phyloP scores from a whole-genome alignment of 1,140 invertebrate genomes.

The Holotrichia oblita region DNA sequence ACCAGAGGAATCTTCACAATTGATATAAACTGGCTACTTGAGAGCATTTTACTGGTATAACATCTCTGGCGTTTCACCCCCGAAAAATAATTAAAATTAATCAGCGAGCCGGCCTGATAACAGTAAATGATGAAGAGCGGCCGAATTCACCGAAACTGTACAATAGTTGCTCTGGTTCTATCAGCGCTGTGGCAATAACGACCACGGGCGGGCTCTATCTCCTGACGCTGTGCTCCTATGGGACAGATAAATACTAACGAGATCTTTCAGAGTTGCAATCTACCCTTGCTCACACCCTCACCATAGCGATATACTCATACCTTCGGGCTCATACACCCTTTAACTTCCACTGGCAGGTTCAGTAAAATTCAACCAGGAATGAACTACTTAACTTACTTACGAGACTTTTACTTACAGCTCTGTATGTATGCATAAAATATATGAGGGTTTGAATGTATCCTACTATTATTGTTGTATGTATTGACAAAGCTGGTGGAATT shows the following conservation, averaged over 20 bases:
- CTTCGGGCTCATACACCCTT: slow-evolving; percentile 21
- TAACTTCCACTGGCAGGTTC: slow-evolving; percentile 22
- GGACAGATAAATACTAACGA: slow-evolving; percentile 59
- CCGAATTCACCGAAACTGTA: slow-evolving; percentile 38
- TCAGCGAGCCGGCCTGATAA: slow-evolving; percentile 53
- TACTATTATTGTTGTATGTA: too few species aligned
- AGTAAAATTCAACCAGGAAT: slow-evolving; percentile 15
- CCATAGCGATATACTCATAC: slow-evolving; percentile 41
- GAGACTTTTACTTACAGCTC: background rate
- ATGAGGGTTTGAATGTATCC: background rate
- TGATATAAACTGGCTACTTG: slow-evolving; percentile 35
- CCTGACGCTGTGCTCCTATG: slow-evolving; percentile 49
- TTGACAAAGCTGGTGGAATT: too few species aligned
- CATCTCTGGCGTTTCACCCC: slow-evolving; percentile 35
- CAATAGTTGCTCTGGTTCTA: slow-evolving; percentile 42
- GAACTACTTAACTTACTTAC: slow-evolving; percentile 31
- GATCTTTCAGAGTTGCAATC: slow-evolving; percentile 56
- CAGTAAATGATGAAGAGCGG: slow-evolving; percentile 53
- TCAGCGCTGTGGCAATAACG: slow-evolving; percentile 39
- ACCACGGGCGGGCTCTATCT: slow-evolving; percentile 44
- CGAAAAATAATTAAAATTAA: slow-evolving; percentile 56
- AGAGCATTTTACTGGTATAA: slow-evolving; percentile 23
- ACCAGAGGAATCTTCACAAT: slow-evolving; percentile 3
- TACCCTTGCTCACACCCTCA: slow-evolving; percentile 51
- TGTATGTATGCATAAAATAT: background rate